These are phyloP conservation scores for Xenopus petersii DNA, from an alignment of 2,797 vertebrate genomes.

Conservation along the genomic window DNA sequence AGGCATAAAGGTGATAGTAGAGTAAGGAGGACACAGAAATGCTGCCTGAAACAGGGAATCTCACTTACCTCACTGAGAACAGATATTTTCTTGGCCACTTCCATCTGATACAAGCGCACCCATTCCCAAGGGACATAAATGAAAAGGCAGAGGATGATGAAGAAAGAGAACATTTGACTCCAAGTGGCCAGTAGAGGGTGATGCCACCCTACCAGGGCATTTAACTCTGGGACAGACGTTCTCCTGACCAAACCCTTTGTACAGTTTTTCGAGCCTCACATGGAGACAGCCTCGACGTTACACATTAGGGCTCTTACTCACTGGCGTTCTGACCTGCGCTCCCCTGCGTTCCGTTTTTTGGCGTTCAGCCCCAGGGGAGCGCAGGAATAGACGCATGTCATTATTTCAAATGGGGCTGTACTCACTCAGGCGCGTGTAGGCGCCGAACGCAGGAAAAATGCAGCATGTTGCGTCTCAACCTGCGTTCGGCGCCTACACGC, in stretches of 20 bases:
- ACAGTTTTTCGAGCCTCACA: neutral
- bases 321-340: too few species aligned
- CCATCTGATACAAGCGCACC: conserved; percentile 30
- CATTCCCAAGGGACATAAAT: conserved; percentile 32
- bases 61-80: conserved; percentile 31
- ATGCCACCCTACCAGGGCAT: neutral
- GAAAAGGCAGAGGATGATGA: conserved; percentile 11
- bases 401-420: too few species aligned
- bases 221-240: neutral
- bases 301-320: conserved; percentile 2
- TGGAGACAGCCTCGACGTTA: neutral
- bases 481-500: too few species aligned
- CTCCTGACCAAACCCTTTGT: neutral
- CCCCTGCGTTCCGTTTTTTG: too few species aligned
- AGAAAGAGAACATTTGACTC: neutral
- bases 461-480: too few species aligned
- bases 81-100: conserved; percentile 33
- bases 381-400: too few species aligned
- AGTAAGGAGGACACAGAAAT: too few species aligned
- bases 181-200: neutral
- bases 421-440: too few species aligned
- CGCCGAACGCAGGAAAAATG: too few species aligned
- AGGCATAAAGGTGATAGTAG: too few species aligned
- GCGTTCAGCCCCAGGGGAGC: too few species aligned
- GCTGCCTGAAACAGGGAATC: too few species aligned